Percentiles rank a stretch among this genome's conserved stretches.
These are phyloP conservation scores for Drosophila pseudoananassae DNA, from an alignment of 1,140 invertebrate genomes.

Conservation along the genomic window DNA sequence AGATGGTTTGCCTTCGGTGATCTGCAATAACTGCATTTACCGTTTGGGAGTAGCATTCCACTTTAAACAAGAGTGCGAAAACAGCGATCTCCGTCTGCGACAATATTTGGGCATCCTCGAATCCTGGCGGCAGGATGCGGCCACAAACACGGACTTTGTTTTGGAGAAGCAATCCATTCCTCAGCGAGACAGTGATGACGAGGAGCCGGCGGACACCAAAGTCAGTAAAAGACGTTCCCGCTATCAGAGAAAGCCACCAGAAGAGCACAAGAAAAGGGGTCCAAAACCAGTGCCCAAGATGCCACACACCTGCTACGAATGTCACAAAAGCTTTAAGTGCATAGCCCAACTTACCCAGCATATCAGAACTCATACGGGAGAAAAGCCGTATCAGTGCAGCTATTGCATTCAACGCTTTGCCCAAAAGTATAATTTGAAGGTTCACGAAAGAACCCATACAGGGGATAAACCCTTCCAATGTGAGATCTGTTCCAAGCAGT, in stretches of 20 bases:
- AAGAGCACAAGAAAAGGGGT: slow-evolving; percentile 86
- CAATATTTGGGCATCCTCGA: slow-evolving; percentile 86
- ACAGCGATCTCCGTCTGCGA: slow-evolving; percentile 86
- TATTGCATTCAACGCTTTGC: slow-evolving; percentile 92
- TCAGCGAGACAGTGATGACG: slow-evolving; percentile 62
- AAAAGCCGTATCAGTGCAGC: slow-evolving; percentile 88
- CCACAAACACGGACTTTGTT: slow-evolving; percentile 76
- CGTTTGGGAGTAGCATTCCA: slow-evolving; percentile 88
- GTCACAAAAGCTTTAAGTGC: slow-evolving; percentile 86
- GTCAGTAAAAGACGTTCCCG: slow-evolving; percentile 75
- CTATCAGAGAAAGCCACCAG: slow-evolving; percentile 86
- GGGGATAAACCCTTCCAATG: slow-evolving; percentile 93
- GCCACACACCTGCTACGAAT: slow-evolving; percentile 86
- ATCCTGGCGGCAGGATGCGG: slow-evolving; percentile 71
- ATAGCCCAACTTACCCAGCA: slow-evolving; percentile 87
- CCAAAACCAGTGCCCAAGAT: slow-evolving; percentile 86
- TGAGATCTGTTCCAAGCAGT: slow-evolving; percentile 89
- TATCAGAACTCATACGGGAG: slow-evolving; percentile 87
- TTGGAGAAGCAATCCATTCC: slow-evolving; percentile 23
- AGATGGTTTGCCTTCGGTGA: slow-evolving; percentile 87
- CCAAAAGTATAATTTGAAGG: slow-evolving; percentile 94
- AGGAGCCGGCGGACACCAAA: slow-evolving; percentile 41
- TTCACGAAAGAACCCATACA: slow-evolving; percentile 92
- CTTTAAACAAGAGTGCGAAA: slow-evolving; percentile 88
- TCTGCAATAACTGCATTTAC: slow-evolving; percentile 88